Evolutionary conservation across 2,797 vertebrate genomes (phyloP).

Genomic region (Otolemur crassicaudatus): DNA sequence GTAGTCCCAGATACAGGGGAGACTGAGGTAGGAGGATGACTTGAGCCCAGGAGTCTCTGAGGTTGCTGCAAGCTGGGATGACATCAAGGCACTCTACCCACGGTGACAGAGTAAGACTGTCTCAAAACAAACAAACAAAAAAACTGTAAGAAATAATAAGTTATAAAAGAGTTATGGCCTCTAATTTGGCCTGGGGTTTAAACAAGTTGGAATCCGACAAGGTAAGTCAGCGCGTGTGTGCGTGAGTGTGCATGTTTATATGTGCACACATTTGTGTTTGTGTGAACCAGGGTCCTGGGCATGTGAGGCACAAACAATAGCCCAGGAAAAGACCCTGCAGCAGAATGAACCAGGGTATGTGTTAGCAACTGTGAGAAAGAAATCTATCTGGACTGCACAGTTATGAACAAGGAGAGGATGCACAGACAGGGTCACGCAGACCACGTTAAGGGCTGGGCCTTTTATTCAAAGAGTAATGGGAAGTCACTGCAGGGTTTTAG

Average conservation of each 20-base stretch:
- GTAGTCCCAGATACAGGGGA: no score
- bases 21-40: no score
- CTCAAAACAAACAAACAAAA: no score
- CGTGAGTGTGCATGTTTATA: no score
- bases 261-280: background rate
- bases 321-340: background rate
- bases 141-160: background rate
- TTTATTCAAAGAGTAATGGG: background rate
- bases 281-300: no score
- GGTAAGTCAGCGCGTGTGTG: background rate
- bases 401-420: background rate
- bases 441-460: fast-evolving
- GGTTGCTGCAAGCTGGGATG: no score
- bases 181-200: background rate
- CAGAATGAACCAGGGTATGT: background rate
- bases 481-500: background rate
- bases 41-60: no score
- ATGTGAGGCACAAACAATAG: background rate
- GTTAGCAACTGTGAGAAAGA: background rate
- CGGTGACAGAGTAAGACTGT: no score
- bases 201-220: background rate
- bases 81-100: no score
- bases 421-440: background rate
- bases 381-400: background rate
- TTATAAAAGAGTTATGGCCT: background rate